Conservation (phyloP, 2,888 invertebrate genomes). For the Imbricaverruca yamaguchii region DNA sequence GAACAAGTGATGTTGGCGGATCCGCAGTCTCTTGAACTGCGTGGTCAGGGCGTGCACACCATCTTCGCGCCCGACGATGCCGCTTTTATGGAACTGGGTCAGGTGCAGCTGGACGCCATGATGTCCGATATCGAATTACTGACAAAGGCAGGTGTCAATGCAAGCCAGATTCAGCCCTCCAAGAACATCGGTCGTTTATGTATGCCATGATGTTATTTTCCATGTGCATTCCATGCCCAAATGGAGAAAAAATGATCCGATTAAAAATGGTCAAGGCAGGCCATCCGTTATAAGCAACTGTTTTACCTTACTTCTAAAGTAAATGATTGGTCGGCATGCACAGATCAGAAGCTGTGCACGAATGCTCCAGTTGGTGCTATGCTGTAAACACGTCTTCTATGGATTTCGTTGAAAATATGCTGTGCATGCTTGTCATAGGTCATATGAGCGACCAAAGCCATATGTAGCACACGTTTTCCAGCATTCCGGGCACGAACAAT, state of each 20-base stretch:
- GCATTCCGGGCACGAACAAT: background rate
- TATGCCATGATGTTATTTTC: background rate
- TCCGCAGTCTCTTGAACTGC: slow-evolving; percentile 37
- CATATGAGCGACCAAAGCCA: background rate
- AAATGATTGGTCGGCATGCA: too few relatives aligned
- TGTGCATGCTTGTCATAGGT: background rate
- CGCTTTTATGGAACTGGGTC: slow-evolving; percentile 55
- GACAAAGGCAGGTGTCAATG: slow-evolving; percentile 38
- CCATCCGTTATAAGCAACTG: too few relatives aligned
- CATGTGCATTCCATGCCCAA: background rate
- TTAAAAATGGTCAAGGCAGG: too few relatives aligned
- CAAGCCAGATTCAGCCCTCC: too few relatives aligned
- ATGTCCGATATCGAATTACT: slow-evolving; percentile 39
- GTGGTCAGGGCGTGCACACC: slow-evolving; percentile 46
- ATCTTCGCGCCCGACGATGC: slow-evolving; percentile 61
- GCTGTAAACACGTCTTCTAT: too few relatives aligned
- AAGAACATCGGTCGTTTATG: too few relatives aligned
- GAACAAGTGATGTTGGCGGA: slow-evolving; percentile 38
- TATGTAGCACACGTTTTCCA: background rate
- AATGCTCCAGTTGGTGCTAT: too few relatives aligned
- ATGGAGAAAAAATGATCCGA: background rate
- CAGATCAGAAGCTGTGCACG: too few relatives aligned
- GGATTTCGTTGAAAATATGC: background rate
- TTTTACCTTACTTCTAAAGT: too few relatives aligned
- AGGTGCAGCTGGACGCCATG: slow-evolving; percentile 37